These are phyloP conservation scores for Psophia crepitans DNA, from an alignment of 2,113 vertebrate species.

Conservation along the genomic window DNA sequence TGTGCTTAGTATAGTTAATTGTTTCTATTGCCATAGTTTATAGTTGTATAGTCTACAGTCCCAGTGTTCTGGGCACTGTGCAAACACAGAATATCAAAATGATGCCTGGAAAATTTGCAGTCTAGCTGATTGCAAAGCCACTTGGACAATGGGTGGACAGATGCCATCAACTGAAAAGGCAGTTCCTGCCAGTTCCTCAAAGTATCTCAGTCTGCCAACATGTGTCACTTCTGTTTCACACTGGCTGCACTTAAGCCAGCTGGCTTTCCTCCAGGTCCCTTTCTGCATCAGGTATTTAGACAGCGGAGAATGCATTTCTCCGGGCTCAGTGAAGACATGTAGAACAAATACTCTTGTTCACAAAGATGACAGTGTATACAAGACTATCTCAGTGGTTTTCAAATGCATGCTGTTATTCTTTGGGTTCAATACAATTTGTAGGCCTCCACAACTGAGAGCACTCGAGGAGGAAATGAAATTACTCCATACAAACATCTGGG, in stretches of 20 bases:
- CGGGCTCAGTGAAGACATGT: neutral
- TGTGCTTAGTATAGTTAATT: neutral
- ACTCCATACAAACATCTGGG: neutral
- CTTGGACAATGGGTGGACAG: neutral
- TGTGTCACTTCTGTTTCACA: neutral
- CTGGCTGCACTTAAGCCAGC: neutral
- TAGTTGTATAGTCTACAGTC: neutral
- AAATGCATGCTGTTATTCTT: neutral
- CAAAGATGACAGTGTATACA: neutral
- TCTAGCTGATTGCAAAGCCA: neutral
- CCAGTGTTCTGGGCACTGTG: neutral
- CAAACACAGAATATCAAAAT: neutral
- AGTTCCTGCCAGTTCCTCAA: constrained; percentile 27
- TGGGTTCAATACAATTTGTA: neutral
- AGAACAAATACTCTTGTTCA: neutral
- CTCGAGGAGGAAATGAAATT: neutral
- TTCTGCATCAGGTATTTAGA: neutral
- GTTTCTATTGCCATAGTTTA: neutral
- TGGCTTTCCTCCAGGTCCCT: constrained; percentile 9
- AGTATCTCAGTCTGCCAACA: neutral
- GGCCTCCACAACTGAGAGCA: neutral
- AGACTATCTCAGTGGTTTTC: neutral
- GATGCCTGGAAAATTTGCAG: neutral
- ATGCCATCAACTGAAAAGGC: neutral
- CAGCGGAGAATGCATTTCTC: neutral